Base-by-base conservation (phyloP, 2,888 invertebrate genomes). In the Nomada goodeniana region DNA sequence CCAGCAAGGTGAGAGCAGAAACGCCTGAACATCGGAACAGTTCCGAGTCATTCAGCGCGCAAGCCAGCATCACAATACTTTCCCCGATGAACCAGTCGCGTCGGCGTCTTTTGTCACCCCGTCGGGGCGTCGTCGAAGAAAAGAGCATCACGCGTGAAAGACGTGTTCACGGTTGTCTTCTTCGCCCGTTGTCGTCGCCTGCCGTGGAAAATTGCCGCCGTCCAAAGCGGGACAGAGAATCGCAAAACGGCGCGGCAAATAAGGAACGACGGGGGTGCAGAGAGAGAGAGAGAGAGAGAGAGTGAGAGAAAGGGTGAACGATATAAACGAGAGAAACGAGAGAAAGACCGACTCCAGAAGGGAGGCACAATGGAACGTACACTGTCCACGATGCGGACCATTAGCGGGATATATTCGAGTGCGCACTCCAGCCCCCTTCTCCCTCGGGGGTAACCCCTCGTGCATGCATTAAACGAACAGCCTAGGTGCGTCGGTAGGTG, bases 351-450 rank as follows among this genome's bases (percentile, higher is more conserved):
- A 20, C 44, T 36, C 57, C 69, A 69, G 63, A 64, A 69, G 59
- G 76, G 26, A 10, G 11, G 60, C 76, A 76, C 75, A 78, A 86
- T 82, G 47, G 52, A 65, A 84, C 68, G 70, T 63, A 50, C 71
- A 77, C 68, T 82, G 85, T 86, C 87, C 85, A 77, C 75, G 85
- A 82, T 73, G 85, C 67, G 70, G 74, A 80, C 85, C 87, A 86
- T 86, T 86, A 86, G 77, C 82, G 61, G 73, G 71, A 87, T 86
- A 75, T 73, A 82, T 86, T 86, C 77, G 87, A 82, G 72, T 52
- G 72, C 72, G 57, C 52, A 5, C 50, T 42, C 59, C 42, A 23
- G 64, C 76, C 55, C 55, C 36, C 67, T 7, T 36, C 36, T 7
- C 7, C 0, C 36, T 26, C 26, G 26, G 26, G 26, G 26, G 7